Base-by-base conservation (phyloP, 2,113 vertebrate genomes). In the Penelope pileata region DNA sequence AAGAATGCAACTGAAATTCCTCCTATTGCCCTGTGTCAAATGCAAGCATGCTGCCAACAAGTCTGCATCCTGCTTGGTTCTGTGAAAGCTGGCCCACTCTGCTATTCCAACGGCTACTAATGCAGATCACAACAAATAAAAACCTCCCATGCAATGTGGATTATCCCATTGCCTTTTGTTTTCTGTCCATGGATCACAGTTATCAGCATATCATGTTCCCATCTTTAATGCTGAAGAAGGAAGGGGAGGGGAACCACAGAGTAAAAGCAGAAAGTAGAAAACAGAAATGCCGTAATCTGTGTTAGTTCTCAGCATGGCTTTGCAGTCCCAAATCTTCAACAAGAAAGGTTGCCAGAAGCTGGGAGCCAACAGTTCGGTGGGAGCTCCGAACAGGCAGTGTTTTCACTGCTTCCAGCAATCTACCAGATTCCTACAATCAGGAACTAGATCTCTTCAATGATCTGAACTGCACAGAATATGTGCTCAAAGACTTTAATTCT, bases 21-120 rank as follows among this genome's bases (percentile, higher is more conserved):
- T 79, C 16, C 9, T 0, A 0, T 26, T 73, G 68, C 24, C 4
- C 38, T 63, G 13, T 7, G 26, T 4, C 32, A 91, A 82, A 81
- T 29, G 66, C 27, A 94, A 82, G 68, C 36, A 64, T 34, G 32
- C 16, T 85, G 48, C 30, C 9, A 3, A 66, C 34, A 85, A n/a
- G 15, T 56, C 32, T 40, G 34, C 34, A 64, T 9, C 14, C 19
- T 7, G 17, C 24, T 8, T 42, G 26, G 43, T 22, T 90, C 36
- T 54, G 70, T 79, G 73, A 82, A 91, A 93, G 48, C 26, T 62
- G 72, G 79, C 34, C 75, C 40, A 36, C 15, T 82, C 74, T 45
- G 48, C 60, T 67, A 13, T 42, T 87, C 45, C 54, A 80, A 67
- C 1, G 3, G 42, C 56, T 54, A 70, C 47, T 54, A 63, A 63